phyloP scores from a whole-genome alignment of 2,113 vertebrate genomes.

The Chaenocephalus aceratus region DNA sequence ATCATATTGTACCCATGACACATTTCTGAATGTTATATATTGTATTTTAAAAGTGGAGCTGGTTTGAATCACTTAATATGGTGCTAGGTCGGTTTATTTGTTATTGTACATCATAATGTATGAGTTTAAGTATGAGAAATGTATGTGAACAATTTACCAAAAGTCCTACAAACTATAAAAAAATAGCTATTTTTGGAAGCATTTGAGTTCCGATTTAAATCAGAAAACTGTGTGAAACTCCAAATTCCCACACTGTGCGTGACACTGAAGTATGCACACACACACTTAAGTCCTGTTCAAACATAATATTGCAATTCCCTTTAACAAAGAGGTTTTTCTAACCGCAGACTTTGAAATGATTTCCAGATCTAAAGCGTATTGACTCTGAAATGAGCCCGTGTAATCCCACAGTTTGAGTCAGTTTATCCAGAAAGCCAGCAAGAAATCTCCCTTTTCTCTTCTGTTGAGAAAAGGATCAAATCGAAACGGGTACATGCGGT shows the following conservation, averaged over 20 bases:
- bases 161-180: background rate
- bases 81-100: background rate
- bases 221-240: background rate
- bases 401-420: background rate
- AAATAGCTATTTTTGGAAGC: background rate
- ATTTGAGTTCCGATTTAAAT: slow-evolving; percentile 8
- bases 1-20: background rate
- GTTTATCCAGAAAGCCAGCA: background rate
- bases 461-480: background rate
- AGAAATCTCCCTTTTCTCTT: background rate
- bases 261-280: background rate
- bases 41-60: background rate
- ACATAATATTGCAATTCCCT: background rate
- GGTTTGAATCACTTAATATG: background rate
- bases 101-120: background rate
- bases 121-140: background rate
- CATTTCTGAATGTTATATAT: too few relatives aligned
- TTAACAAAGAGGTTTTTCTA: background rate
- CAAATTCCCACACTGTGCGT: slow-evolving; percentile 5
- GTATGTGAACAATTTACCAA: background rate
- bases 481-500: background rate
- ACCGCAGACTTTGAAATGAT: slow-evolving; percentile 6
- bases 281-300: background rate
- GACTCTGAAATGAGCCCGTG: background rate
- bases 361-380: background rate